phyloP scores from a whole-genome alignment of 2,888 invertebrate genomes.

The Drosophila falleni region DNA sequence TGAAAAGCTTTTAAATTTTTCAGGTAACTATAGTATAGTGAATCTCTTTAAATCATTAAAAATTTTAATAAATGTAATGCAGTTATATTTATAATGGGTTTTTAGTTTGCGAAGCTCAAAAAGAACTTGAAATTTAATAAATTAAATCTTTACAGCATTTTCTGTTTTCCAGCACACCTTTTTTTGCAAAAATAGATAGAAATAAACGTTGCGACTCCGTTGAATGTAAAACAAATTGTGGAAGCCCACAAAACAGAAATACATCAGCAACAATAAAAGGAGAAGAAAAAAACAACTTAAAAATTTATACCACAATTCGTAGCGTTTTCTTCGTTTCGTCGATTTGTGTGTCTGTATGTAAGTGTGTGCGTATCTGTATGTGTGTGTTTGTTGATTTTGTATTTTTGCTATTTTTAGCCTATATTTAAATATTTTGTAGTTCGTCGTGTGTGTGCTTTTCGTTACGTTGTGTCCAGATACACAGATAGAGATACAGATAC shows the following conservation, averaged over 20 bases:
- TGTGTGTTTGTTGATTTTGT: slow-evolving; percentile 45
- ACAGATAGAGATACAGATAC: slow-evolving; percentile 16
- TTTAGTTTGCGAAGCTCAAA: not conserved
- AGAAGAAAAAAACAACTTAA: slow-evolving; percentile 11
- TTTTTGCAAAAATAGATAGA: not conserved
- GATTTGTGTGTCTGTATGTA: slow-evolving; percentile 27
- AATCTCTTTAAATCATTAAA: not conserved
- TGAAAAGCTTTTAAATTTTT: not conserved
- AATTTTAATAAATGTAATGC: not conserved
- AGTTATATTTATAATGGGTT: not conserved
- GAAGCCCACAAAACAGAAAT: slow-evolving; percentile 28
- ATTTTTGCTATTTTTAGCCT: slow-evolving; percentile 55
- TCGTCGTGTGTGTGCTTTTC: slow-evolving; percentile 34
- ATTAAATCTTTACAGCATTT: not conserved
- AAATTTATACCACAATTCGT: slow-evolving; percentile 57
- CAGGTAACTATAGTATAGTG: not conserved
- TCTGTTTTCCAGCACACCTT: not conserved
- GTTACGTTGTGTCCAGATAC: slow-evolving; percentile 45
- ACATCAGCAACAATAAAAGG: slow-evolving; percentile 13
- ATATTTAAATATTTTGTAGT: slow-evolving; percentile 52
- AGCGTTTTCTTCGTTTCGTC: slow-evolving; percentile 44
- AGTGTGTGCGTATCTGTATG: slow-evolving; percentile 1
- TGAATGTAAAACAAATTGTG: slow-evolving; percentile 53
- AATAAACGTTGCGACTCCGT: slow-evolving; percentile 5
- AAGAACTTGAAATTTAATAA: not conserved